Conservation (phyloP, 2,113 vertebrate species). For the Dinomys branickii region DNA sequence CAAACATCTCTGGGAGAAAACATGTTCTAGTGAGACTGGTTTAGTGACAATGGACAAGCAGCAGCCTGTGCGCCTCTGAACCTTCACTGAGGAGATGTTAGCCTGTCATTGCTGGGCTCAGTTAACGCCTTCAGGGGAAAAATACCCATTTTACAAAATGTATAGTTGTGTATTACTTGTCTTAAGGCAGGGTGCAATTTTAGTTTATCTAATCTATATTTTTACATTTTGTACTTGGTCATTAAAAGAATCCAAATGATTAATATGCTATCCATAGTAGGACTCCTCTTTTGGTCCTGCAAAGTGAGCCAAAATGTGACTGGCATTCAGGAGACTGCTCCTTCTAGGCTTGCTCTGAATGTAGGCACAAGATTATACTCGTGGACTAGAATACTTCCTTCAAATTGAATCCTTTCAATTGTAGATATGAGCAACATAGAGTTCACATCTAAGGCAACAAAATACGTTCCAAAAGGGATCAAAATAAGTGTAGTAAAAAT, state of each 20-base stretch:
- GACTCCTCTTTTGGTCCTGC: background rate
- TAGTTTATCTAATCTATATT: background rate
- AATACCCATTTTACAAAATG: background rate
- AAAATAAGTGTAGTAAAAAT: conserved; percentile 63
- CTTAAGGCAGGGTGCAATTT: background rate
- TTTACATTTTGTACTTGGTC: background rate
- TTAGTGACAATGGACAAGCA: background rate
- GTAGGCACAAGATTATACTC: background rate
- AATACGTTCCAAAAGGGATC: conserved; percentile 27
- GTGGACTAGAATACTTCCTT: background rate
- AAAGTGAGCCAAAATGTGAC: background rate
- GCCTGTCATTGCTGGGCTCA: background rate
- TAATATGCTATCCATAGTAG: background rate
- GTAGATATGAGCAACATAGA: background rate
- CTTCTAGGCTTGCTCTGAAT: background rate
- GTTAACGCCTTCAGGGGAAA: background rate
- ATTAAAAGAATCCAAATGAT: background rate
- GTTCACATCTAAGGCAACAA: conserved; percentile 18
- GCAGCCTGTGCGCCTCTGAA: background rate
- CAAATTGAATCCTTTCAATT: background rate
- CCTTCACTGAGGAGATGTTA: background rate
- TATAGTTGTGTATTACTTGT: background rate
- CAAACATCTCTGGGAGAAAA: background rate
- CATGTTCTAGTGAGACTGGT: background rate
- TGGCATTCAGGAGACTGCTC: background rate